Percentiles rank a stretch among this genome's conserved stretches.
These are phyloP conservation scores for Patella caerulea DNA, from an alignment of 2,888 invertebrate genomes.

Conservation along the genomic window DNA sequence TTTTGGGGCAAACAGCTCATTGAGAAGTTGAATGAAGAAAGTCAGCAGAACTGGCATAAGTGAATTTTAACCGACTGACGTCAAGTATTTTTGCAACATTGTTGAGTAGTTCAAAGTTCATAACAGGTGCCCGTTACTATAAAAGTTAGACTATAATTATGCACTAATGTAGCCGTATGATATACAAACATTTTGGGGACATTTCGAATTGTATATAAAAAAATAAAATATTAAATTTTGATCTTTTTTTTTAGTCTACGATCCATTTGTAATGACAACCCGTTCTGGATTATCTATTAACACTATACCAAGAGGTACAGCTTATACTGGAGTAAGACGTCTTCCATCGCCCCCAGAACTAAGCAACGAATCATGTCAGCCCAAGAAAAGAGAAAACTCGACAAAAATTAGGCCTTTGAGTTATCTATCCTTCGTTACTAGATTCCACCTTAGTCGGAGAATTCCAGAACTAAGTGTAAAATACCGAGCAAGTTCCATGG, in stretches of 20 bases:
- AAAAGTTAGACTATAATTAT: too few relatives aligned
- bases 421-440: conserved; percentile 57
- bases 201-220: background rate
- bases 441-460: conserved; percentile 50
- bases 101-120: background rate
- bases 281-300: conserved; percentile 59
- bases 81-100: conserved; percentile 7
- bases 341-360: conserved; percentile 9
- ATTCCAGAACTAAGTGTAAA: conserved; percentile 48
- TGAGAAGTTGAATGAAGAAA: too few relatives aligned
- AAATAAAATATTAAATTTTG: background rate
- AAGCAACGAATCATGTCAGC: background rate
- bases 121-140: conserved; percentile 5
- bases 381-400: conserved; percentile 26
- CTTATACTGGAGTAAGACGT: background rate
- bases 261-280: conserved; percentile 59
- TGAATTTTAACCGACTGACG: background rate
- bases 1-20: too few relatives aligned
- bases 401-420: conserved; percentile 47
- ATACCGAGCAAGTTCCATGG: conserved; percentile 37
- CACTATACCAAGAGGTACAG: conserved; percentile 37
- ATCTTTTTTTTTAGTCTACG: conserved; percentile 39
- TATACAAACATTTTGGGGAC: background rate
- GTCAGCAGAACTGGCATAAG: background rate
- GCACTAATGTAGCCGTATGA: too few relatives aligned